These are phyloP conservation scores for Ischnura elegans DNA, from an alignment of 2,888 invertebrate genomes.

Conservation along the genomic window DNA sequence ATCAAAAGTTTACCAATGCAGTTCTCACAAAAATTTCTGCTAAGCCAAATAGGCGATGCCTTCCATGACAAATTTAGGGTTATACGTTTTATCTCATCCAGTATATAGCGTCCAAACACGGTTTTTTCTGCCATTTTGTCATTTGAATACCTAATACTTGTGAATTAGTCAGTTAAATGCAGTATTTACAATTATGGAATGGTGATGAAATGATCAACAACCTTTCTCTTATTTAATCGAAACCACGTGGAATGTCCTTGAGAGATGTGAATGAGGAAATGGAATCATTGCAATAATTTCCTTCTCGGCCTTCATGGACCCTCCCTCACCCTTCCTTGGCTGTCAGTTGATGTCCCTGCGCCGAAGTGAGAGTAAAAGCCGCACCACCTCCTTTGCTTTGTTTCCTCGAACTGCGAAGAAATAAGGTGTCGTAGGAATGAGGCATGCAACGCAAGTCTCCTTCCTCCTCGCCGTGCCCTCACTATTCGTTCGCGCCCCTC, in stretches of 20 bases:
- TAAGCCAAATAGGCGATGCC: too few relatives aligned
- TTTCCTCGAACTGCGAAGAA: conserved; percentile 9
- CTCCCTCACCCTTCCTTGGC: not conserved
- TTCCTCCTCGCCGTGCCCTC: not conserved
- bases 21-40: too few relatives aligned
- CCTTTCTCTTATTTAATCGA: not conserved
- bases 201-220: too few relatives aligned
- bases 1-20: too few relatives aligned
- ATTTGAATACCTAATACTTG: too few relatives aligned
- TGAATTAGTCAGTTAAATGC: too few relatives aligned
- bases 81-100: too few relatives aligned
- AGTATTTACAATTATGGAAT: too few relatives aligned
- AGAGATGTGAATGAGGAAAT: not conserved
- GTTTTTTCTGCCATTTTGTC: too few relatives aligned
- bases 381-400: not conserved
- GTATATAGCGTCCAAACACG: too few relatives aligned
- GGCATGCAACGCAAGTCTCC: not conserved
- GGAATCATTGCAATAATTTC: too few relatives aligned
- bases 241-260: not conserved
- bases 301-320: not conserved
- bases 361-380: not conserved
- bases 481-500: not conserved
- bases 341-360: not conserved
- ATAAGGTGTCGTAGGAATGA: conserved; percentile 54
- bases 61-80: too few relatives aligned